phyloP scores from a whole-genome alignment of 2,113 vertebrate genomes.

The Lophotis ruficrista region DNA sequence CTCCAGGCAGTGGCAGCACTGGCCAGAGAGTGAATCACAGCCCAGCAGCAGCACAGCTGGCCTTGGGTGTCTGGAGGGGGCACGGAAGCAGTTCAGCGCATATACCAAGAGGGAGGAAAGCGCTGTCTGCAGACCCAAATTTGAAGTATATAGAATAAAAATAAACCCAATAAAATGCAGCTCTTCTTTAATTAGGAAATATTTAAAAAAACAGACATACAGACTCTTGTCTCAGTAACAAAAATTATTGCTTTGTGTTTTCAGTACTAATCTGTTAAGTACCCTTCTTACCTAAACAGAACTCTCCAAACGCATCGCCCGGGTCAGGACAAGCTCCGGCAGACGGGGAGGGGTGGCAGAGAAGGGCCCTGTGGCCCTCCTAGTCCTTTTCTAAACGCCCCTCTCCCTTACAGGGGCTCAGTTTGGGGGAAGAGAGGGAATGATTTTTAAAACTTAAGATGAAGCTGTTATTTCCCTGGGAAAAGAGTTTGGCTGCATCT shows the following conservation, averaged over 20 bases:
- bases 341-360: background rate
- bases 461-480: conserved; percentile 74
- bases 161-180: conserved; percentile 82
- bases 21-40: conserved; percentile 55
- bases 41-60: conserved; percentile 48
- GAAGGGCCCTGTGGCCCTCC: conserved; percentile 3
- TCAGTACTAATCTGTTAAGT: conserved; percentile 78
- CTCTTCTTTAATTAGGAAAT: conserved; percentile 82
- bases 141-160: conserved; percentile 80
- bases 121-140: conserved; percentile 70
- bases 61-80: conserved; percentile 47
- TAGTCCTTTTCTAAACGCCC: conserved; percentile 29
- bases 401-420: conserved; percentile 42
- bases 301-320: conserved; percentile 77
- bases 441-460: conserved; percentile 71
- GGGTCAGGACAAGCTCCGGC: conserved; percentile 27
- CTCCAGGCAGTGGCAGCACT: conserved; percentile 59
- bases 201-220: conserved; percentile 77
- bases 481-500: conserved; percentile 72
- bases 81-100: conserved; percentile 58
- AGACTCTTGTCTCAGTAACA: conserved; percentile 83
- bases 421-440: conserved; percentile 53
- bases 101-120: conserved; percentile 42
- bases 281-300: conserved; percentile 74
- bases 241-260: conserved; percentile 89